Percentiles rank a stretch among this genome's conserved stretches.
Conservation (phyloP, 2,888 invertebrate species). For the Drosophila ustulata region DNA sequence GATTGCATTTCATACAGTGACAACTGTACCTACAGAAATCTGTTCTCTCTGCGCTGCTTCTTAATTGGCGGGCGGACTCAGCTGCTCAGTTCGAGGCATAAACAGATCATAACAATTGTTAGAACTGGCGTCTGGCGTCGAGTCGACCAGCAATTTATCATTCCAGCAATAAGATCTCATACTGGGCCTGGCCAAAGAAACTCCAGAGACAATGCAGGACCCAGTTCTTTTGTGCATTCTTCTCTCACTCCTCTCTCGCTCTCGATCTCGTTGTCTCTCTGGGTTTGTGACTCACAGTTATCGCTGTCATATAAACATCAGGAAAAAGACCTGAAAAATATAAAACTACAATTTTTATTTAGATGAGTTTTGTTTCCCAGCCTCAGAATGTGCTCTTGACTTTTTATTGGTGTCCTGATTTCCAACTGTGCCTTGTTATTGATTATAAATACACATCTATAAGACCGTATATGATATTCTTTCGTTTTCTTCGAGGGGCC, state of each 20-base stretch:
- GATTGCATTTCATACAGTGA: slow-evolving; percentile 31
- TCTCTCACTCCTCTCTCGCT: slow-evolving; percentile 11
- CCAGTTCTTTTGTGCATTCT: slow-evolving; percentile 34
- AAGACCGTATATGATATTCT: background rate
- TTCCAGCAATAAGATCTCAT: slow-evolving; percentile 62
- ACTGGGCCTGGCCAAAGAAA: slow-evolving; percentile 15
- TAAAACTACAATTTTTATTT: slow-evolving; percentile 57
- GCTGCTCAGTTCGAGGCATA: slow-evolving; percentile 56
- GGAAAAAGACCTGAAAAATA: slow-evolving; percentile 16
- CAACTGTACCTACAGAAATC: slow-evolving; percentile 49
- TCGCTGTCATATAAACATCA: slow-evolving; percentile 60
- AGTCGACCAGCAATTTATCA: slow-evolving; percentile 72
- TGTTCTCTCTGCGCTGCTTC: slow-evolving; percentile 5
- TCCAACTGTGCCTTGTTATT: slow-evolving; percentile 74
- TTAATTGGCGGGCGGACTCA: slow-evolving; percentile 64
- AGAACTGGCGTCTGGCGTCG: slow-evolving; percentile 48
- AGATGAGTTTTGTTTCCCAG: slow-evolving; percentile 63
- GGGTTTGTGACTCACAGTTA: slow-evolving; percentile 23
- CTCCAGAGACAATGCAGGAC: slow-evolving; percentile 37
- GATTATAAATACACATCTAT: slow-evolving; percentile 55
- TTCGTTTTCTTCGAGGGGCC: slow-evolving; percentile 42
- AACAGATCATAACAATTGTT: slow-evolving; percentile 74
- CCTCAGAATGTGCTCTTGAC: slow-evolving; percentile 33
- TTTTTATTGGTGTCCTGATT: slow-evolving; percentile 76
- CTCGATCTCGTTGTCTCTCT: background rate